These are phyloP conservation scores for Cryptotis parvus DNA, from an alignment of 2,113 vertebrate genomes.

Conservation along the genomic window DNA sequence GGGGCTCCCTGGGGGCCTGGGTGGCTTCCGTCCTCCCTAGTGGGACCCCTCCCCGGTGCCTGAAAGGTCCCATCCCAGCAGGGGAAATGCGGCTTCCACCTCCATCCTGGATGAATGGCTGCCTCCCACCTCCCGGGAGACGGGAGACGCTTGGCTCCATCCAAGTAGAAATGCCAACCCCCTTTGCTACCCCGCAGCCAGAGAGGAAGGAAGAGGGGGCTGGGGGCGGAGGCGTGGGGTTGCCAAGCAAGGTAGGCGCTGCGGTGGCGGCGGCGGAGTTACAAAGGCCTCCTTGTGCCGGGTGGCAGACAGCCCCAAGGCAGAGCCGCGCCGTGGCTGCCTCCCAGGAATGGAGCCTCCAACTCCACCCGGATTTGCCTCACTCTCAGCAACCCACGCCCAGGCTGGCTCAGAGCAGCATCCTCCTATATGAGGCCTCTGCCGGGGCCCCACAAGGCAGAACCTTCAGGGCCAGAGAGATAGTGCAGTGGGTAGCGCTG, in stretches of 20 bases:
- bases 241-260: slow-evolving; percentile 56
- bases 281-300: slow-evolving; percentile 59
- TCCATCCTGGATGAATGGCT: slow-evolving; percentile 43
- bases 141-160: slow-evolving; percentile 41
- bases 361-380: neutral
- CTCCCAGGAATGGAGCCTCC: neutral
- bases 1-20: slow-evolving; percentile 18
- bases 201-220: slow-evolving; percentile 61
- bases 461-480: too few relatives aligned
- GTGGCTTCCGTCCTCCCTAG: slow-evolving; percentile 47
- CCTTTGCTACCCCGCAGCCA: neutral
- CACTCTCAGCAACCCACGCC: neutral
- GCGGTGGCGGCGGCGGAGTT: neutral
- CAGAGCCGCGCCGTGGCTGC: slow-evolving; percentile 2
- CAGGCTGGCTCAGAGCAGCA: neutral
- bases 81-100: slow-evolving; percentile 73
- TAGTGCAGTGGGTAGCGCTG: too few relatives aligned
- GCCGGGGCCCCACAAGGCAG: neutral
- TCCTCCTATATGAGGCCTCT: neutral
- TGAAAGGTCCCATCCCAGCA: slow-evolving; percentile 40
- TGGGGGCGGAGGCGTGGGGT: neutral
- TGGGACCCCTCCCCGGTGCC: slow-evolving; percentile 19
- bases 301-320: neutral
- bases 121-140: slow-evolving; percentile 64
- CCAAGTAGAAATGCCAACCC: slow-evolving; percentile 44